Conservation (phyloP, 1,140 invertebrate species). For the Akabosia matsudoensis region DNA sequence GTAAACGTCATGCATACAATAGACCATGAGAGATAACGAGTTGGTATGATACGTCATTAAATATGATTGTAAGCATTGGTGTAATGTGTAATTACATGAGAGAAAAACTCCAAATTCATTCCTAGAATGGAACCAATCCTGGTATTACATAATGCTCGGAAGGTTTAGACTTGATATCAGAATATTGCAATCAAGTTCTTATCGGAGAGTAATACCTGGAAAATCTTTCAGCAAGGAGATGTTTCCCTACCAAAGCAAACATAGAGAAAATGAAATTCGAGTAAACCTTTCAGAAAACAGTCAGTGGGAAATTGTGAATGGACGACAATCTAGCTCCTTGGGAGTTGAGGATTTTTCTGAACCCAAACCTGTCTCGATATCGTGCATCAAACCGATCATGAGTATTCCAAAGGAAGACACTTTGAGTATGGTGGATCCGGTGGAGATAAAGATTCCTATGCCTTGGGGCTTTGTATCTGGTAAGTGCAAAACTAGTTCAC, state of each 20-base stretch:
- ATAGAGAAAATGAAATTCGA: background rate
- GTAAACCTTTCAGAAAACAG: background rate
- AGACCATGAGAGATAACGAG: too few species aligned
- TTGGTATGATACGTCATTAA: too few species aligned
- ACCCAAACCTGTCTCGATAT: background rate
- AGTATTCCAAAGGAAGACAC: constrained; percentile 1
- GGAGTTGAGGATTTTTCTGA: background rate
- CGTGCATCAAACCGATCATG: background rate
- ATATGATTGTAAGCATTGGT: too few species aligned
- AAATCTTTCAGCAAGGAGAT: too few species aligned
- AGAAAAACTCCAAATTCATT: too few species aligned
- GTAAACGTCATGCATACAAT: too few species aligned
- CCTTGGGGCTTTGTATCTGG: constrained; percentile 14
- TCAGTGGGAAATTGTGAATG: background rate
- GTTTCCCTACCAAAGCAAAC: background rate
- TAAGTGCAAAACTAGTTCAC: background rate
- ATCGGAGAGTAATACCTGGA: too few species aligned
- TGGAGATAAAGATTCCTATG: constrained; percentile 2
- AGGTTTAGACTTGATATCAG: too few species aligned
- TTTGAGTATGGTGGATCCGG: constrained; percentile 2
- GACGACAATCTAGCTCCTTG: background rate
- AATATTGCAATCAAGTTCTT: too few species aligned
- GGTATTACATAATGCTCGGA: too few species aligned
- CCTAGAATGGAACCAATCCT: too few species aligned
- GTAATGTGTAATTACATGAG: too few species aligned